Evolutionary conservation across 1,140 invertebrate species (phyloP).

Genomic region (Lepidurus couesii): DNA sequence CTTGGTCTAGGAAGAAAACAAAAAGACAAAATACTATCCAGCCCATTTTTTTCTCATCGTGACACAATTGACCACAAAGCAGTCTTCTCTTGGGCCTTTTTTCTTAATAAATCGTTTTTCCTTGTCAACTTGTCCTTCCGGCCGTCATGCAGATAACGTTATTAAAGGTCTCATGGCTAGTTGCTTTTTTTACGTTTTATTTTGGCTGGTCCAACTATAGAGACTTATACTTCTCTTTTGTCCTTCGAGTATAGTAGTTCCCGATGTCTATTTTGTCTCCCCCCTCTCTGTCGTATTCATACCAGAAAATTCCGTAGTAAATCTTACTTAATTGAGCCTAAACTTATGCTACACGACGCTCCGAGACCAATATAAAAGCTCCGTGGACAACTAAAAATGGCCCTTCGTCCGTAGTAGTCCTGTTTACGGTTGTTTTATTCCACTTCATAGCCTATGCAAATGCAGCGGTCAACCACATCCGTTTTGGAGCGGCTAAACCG

Average conservation of each 20-base stretch:
- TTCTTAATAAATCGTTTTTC: slow-evolving; percentile 22
- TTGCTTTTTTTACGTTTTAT: background rate
- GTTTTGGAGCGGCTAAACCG: background rate
- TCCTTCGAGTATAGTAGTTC: background rate
- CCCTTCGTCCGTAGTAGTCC: background rate
- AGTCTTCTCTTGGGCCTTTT: slow-evolving; percentile 5
- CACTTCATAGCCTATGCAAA: slow-evolving; percentile 15
- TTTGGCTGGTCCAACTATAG: background rate
- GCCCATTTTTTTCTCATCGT: slow-evolving; percentile 13
- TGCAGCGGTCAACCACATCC: slow-evolving; percentile 2
- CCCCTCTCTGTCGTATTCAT: background rate
- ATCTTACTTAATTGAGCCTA: background rate
- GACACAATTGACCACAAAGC: slow-evolving; percentile 21
- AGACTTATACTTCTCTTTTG: background rate
- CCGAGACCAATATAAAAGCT: background rate
- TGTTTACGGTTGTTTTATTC: background rate
- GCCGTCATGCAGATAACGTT: slow-evolving; percentile 21
- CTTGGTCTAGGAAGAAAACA: background rate
- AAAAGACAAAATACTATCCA: background rate
- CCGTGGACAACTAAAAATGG: background rate
- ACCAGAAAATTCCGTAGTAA: background rate
- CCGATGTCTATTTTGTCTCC: background rate
- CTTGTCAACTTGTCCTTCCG: slow-evolving; percentile 21
- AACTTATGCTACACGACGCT: background rate
- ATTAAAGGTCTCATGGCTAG: slow-evolving; percentile 22